Base-by-base conservation (phyloP, 92 coral and sea anemone species). In the Zoanthus sociatus region DNA sequence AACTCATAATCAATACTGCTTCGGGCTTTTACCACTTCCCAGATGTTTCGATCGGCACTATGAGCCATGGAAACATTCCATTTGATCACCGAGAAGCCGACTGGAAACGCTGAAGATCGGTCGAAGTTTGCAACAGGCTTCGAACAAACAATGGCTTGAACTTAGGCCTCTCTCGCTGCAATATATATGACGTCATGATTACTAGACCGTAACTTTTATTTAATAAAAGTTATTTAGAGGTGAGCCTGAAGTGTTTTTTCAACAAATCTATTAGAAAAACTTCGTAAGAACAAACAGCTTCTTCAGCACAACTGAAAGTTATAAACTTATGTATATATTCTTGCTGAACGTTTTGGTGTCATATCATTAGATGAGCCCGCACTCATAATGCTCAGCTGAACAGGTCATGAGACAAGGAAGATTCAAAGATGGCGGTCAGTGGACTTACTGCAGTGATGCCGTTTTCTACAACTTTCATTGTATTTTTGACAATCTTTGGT, bases 1-100 rank as follows among this genome's bases (percentile, higher is more conserved):
- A 45, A 71, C 75, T 66, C 74, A 50, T 81, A 81, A 81, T 81
- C 85, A 81, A 81, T 81, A 81, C 85, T 81, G 60, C 85, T 81
- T 81, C 85, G 85, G 85, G 85, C 85, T 67, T 46, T 81, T 47
- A 81, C 73, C 55, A 84, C 95, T 68, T 92, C 95, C 93, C 93
- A 90, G 73, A 89, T 86, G 88, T 88, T 92, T 31, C 92, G 89
- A 56, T 87, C 95, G 64, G 72, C 45, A 42, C 87, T 71, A 37
- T 84, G 89, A 42, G 95, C 91, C 95, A 92, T 92, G 60, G 85
- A 51, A 81, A 81, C 85, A 81, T 81, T 81, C 66, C 73, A 71
- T 66, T 77, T 63, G 69, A 63, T 63, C 69, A 63, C 26, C 9
- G 30, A 30, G 21, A 37, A 78, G 70, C 20, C 31, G 53, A 42